These are phyloP conservation scores for Psilopogon haemacephalus DNA, from an alignment of 2,113 vertebrate genomes.

Conservation along the genomic window DNA sequence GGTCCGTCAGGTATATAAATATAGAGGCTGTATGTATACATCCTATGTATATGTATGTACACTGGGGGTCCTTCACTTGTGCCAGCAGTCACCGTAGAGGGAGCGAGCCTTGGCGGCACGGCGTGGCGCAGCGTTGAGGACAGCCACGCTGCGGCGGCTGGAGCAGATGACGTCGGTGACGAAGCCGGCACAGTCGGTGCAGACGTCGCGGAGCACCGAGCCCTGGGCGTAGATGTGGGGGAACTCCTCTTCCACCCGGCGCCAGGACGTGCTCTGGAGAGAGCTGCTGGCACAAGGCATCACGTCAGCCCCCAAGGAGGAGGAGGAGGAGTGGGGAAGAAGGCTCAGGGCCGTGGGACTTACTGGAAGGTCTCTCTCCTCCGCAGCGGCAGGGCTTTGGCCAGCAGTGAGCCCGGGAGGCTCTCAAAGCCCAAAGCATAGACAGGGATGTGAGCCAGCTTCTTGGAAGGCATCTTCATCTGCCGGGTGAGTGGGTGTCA, in stretches of 20 bases:
- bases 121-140: slow-evolving; percentile 83
- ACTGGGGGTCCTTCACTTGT: slow-evolving; percentile 51
- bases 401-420: slow-evolving; percentile 30
- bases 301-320: background rate
- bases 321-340: background rate
- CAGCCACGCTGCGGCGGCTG: slow-evolving; percentile 90
- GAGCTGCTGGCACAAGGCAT: slow-evolving; percentile 72
- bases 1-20: slow-evolving; percentile 65
- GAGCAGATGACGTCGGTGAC: slow-evolving; percentile 89
- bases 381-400: slow-evolving; percentile 68
- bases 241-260: slow-evolving; percentile 89
- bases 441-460: slow-evolving; percentile 93
- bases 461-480: slow-evolving; percentile 98
- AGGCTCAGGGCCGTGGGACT: slow-evolving; percentile 51
- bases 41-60: slow-evolving; percentile 74
- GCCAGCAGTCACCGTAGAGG: slow-evolving; percentile 64
- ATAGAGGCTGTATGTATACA: slow-evolving; percentile 55
- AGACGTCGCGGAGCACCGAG: slow-evolving; percentile 87
- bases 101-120: slow-evolving; percentile 69
- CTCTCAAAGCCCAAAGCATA: slow-evolving; percentile 92
- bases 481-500: slow-evolving; percentile 1
- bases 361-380: slow-evolving; percentile 88
- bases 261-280: slow-evolving; percentile 80
- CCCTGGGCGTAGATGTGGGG: slow-evolving; percentile 93
- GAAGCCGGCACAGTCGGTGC: slow-evolving; percentile 88